Evolutionary conservation across 2,797 vertebrate genomes (phyloP).

Genomic region (Xiphorhynchus erythropygius): DNA sequence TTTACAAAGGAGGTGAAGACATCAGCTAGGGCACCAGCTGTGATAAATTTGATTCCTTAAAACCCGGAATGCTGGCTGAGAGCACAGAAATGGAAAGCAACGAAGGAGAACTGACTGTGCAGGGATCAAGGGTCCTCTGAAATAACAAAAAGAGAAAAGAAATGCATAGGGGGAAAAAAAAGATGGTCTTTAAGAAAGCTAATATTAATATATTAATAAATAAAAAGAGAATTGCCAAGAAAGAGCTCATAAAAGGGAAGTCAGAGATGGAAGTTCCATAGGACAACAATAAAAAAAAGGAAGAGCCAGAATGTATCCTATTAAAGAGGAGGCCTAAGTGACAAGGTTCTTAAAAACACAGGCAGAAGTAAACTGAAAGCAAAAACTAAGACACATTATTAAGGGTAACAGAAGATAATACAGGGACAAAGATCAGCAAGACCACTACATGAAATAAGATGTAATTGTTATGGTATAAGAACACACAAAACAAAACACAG

Average conservation of each 20-base stretch:
- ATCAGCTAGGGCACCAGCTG: background rate
- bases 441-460: background rate
- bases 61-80: background rate
- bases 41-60: background rate
- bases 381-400: background rate
- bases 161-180: background rate
- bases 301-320: background rate
- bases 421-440: background rate
- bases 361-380: background rate
- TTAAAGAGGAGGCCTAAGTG: background rate
- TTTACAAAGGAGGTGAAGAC: background rate
- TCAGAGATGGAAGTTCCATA: background rate
- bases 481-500: background rate
- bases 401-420: background rate
- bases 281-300: background rate
- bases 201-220: background rate
- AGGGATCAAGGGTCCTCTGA: background rate
- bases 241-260: background rate
- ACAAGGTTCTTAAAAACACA: background rate
- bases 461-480: background rate
- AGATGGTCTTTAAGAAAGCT: background rate
- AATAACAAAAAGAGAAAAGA: background rate
- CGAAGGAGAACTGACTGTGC: background rate
- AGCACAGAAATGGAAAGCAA: background rate
- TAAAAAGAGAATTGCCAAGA: background rate